phyloP scores from a whole-genome alignment of 2,797 vertebrate genomes.

The Muraenolepis orangiensis region DNA sequence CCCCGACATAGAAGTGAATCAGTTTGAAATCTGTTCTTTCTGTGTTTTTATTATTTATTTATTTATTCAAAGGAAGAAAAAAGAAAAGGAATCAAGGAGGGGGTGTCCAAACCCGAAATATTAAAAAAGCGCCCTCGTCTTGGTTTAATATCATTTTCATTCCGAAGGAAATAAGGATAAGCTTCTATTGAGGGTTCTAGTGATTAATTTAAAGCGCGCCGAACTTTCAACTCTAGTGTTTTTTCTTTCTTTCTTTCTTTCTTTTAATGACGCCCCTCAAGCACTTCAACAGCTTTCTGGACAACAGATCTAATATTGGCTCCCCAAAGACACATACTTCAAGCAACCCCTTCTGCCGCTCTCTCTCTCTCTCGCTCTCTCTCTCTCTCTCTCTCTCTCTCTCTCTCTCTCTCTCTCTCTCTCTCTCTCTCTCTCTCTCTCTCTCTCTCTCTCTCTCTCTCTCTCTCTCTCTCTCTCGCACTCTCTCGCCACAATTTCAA shows the following conservation, averaged over 20 bases:
- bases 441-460: too few species aligned
- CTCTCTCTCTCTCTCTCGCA: too few species aligned
- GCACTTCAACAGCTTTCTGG: conserved; percentile 40
- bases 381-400: too few species aligned
- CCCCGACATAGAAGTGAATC: conserved; percentile 16
- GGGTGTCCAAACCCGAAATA: background rate
- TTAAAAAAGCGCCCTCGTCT: background rate
- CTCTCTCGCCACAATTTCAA: conserved; percentile 60
- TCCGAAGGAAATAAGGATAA: background rate
- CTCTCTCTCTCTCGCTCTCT: conserved; percentile 49
- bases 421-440: too few species aligned
- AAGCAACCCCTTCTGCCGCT: conserved; percentile 25
- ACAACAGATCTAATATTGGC: conserved; percentile 65
- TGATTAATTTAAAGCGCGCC: conserved; percentile 3
- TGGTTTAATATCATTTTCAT: background rate
- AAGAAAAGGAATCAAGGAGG: background rate
- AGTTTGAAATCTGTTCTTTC: background rate
- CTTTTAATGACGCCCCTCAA: conserved; percentile 53
- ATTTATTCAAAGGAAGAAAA: too few species aligned
- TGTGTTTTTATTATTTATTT: too few species aligned
- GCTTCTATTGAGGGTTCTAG: conserved; percentile 5
- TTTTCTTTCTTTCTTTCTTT: conserved; percentile 28
- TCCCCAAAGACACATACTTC: conserved; percentile 29
- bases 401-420: too few species aligned
- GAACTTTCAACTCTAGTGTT: conserved; percentile 48